Conservation (phyloP, 1,140 invertebrate species). For the Saxidomus purpurata region DNA sequence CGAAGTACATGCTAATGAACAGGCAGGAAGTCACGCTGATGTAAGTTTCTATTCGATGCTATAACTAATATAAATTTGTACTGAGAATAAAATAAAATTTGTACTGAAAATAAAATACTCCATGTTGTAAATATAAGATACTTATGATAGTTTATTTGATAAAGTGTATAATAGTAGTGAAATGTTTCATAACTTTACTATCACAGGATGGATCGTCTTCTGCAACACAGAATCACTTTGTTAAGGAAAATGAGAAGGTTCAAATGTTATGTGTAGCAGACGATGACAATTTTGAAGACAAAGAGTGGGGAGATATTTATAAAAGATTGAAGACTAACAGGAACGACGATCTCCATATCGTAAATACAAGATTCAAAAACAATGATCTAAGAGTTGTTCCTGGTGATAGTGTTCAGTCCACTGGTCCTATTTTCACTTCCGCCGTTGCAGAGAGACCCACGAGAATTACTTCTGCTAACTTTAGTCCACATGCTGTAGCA, state of each 20-base stretch:
- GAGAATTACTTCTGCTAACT: background rate
- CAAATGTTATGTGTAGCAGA: background rate
- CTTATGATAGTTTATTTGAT: too few relatives aligned
- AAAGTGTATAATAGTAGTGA: too few relatives aligned
- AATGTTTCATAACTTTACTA: too few relatives aligned
- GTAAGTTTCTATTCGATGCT: background rate
- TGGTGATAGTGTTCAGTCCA: background rate
- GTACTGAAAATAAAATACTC: background rate
- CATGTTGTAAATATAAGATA: too few relatives aligned
- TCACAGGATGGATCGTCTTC: background rate
- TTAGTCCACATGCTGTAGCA: background rate
- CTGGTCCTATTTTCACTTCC: background rate
- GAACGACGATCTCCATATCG: background rate
- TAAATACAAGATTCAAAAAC: constrained; percentile 27
- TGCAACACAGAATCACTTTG: background rate
- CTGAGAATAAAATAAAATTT: background rate
- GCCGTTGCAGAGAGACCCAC: background rate
- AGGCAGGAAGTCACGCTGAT: too few relatives aligned
- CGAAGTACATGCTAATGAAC: background rate
- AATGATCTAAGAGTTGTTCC: background rate
- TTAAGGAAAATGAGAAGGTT: background rate
- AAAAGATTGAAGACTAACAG: constrained; percentile 22
- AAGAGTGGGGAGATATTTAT: constrained; percentile 29
- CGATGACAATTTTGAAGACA: background rate
- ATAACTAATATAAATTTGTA: background rate